A percentile compares a stretch with the other conserved stretches of the same genome.
phyloP scores from a whole-genome alignment of 2,113 vertebrate species.

The Mormyrus iriodes region DNA sequence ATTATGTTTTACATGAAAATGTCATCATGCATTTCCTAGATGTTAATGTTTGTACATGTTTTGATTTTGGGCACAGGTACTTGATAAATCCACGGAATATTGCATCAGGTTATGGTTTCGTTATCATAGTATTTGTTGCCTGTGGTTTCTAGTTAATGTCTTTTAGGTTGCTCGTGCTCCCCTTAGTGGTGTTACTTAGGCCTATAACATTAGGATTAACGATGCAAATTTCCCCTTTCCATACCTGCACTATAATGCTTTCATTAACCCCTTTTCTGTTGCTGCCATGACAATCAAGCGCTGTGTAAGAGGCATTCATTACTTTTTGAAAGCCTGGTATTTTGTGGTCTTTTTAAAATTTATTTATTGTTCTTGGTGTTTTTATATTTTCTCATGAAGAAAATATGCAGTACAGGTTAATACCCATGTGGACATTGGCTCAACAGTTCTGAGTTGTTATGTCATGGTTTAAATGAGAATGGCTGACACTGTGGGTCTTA shows the following conservation, averaged over 20 bases:
- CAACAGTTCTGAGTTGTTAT: neutral
- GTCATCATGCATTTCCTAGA: neutral
- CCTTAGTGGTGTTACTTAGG: neutral
- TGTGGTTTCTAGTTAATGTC: neutral
- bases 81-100: neutral
- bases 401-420: constrained; percentile 13
- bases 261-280: constrained; percentile 18
- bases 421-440: neutral
- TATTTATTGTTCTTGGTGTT: constrained; percentile 16
- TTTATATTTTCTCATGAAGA: constrained; percentile 8
- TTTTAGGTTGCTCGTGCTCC: neutral
- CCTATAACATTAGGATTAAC: neutral
- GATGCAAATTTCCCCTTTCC: neutral
- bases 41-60: neutral
- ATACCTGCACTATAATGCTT: constrained; percentile 5
- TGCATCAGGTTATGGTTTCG: neutral
- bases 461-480: neutral
- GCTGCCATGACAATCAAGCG: constrained; percentile 42
- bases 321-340: constrained; percentile 16
- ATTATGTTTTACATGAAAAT: neutral
- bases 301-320: constrained; percentile 23
- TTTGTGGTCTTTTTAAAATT: neutral
- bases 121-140: neutral
- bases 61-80: neutral
- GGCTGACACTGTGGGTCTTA: constrained; percentile 20